These are phyloP conservation scores for Microcebus griseorufus DNA, from an alignment of 2,113 vertebrate species.

Conservation along the genomic window DNA sequence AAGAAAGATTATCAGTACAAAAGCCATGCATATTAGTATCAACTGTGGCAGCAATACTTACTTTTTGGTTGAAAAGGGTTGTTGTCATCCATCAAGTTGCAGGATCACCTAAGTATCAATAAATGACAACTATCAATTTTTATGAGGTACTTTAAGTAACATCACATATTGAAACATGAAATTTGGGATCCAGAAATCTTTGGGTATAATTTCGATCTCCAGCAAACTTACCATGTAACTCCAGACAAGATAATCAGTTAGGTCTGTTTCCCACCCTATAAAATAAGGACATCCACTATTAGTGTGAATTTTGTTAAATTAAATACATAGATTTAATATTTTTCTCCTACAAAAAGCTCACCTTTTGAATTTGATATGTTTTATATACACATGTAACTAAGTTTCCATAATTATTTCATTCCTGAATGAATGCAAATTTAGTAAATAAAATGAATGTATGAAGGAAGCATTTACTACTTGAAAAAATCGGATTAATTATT, in stretches of 20 bases:
- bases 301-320: conserved; percentile 31
- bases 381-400: conserved; percentile 29
- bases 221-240: conserved; percentile 61
- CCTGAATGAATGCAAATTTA: background rate
- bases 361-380: conserved; percentile 7
- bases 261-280: conserved; percentile 41
- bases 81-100: conserved; percentile 68
- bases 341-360: conserved; percentile 22
- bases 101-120: conserved; percentile 65
- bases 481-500: conserved; percentile 29
- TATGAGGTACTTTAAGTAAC: conserved; percentile 53
- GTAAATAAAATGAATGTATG: background rate
- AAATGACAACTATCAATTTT: conserved; percentile 52
- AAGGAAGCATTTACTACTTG: conserved; percentile 19
- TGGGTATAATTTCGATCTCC: conserved; percentile 46
- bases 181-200: conserved; percentile 41
- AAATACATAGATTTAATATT: conserved; percentile 43
- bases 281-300: conserved; percentile 45
- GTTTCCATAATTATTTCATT: conserved; percentile 8
- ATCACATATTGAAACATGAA: conserved; percentile 62
- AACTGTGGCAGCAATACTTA: conserved; percentile 50
- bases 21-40: background rate
- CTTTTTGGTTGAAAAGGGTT: conserved; percentile 49
- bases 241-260: conserved; percentile 33
- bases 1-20: conserved; percentile 32